Evolutionary conservation across 2,888 invertebrate species (phyloP), one percentile per base, ranked within the genome.

Genomic region (Mimachlamys varia): DNA sequence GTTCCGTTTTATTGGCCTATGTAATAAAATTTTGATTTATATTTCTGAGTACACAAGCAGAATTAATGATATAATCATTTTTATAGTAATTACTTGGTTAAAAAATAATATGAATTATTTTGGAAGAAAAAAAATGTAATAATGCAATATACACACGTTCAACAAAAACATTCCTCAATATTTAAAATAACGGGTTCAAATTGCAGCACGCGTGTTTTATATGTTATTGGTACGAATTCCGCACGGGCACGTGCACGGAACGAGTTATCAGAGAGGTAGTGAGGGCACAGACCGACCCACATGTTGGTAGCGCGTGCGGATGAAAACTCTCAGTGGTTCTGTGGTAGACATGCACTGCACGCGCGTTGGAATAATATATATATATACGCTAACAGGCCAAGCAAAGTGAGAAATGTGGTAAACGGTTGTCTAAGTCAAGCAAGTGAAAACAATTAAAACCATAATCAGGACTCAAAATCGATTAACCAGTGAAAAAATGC

Each of bases 241-340:
- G 33, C 76, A 15, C 76, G 76, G 76, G 76, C 76, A 76, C 76
- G 76, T 76, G 76, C 76, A 76, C 33, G 76, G 76, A 76, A 76
- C 76, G 33, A 76, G 76, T 76, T 76, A 76, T 76, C 33, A 33
- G 76, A 76, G 76, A 33, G 76, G 76, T 76, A 76, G 76, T 33
- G 7, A 33, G 76, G 76, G 76, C 76, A 76, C 33, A 76, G 33
- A 76, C 76, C 76, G 76, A 76, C 76, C 76, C 76, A 76, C 76
- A 76, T 76, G 76, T 76, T 76, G 76, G 33, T 33, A 76, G 76
- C 10, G 33, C 62, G 27, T 7, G 4, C 44, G 44, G 33, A 76
- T 27, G 76, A 76, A 44, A 44, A 33, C 76, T 33, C 76, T 76
- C 76, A 33, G 76, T 76, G 76, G 76, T 76, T 76, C 76, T 76